Percentiles rank a stretch among this genome's conserved stretches.
phyloP scores from a whole-genome alignment of 2,797 vertebrate species.

The Myripristis jacobus region DNA sequence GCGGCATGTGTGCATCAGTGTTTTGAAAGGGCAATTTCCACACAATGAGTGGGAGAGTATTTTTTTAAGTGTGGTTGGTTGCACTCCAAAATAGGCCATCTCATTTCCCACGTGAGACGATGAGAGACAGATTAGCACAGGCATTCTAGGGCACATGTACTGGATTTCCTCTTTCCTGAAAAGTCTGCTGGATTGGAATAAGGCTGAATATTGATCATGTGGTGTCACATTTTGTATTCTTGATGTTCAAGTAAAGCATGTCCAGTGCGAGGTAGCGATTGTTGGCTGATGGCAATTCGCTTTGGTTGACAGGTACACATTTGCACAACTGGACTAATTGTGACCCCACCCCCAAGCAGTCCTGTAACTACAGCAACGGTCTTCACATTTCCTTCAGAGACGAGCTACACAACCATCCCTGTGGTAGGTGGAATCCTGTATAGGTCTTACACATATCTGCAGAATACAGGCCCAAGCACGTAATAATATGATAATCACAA shows the following conservation, averaged over 20 bases:
- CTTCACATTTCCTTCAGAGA: constrained; percentile 94
- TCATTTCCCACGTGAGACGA: not conserved
- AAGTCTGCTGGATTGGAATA: constrained; percentile 7
- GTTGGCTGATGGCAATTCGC: constrained; percentile 37
- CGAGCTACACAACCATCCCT: constrained; percentile 87
- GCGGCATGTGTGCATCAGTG: constrained; percentile 19
- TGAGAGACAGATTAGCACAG: not conserved
- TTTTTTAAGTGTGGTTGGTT: not conserved
- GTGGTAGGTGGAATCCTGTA: constrained; percentile 76
- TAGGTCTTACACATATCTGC: not conserved
- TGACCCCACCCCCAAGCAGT: constrained; percentile 97
- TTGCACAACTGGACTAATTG: constrained; percentile 95
- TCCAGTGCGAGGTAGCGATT: constrained; percentile 1
- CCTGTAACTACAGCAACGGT: constrained; percentile 94
- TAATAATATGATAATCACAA: not conserved
- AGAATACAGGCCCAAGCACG: not conserved
- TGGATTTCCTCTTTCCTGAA: not conserved
- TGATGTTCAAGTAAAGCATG: constrained; percentile 1
- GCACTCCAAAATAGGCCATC: not conserved
- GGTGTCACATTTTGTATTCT: constrained; percentile 1
- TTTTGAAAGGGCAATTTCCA: constrained; percentile 45
- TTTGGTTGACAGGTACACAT: constrained; percentile 92
- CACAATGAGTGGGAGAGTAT: constrained; percentile 19
- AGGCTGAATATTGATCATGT: not conserved
- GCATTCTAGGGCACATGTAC: not conserved